Evolutionary conservation across 2,888 invertebrate species (phyloP).

Genomic region (Rosalia funebris): DNA sequence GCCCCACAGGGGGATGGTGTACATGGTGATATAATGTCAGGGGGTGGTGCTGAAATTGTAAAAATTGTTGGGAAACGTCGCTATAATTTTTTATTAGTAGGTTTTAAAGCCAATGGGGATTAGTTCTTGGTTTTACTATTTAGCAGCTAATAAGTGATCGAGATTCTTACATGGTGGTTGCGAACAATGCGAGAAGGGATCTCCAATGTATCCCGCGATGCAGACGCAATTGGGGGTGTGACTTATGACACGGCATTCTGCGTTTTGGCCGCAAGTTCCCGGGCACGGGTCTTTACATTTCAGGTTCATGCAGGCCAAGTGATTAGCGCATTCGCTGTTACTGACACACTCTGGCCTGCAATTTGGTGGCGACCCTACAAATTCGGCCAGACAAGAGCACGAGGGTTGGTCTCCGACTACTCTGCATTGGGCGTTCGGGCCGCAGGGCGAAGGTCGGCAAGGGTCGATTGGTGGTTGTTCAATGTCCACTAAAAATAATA

Average conservation of each 20-base stretch:
- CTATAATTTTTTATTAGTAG: conserved; percentile 6
- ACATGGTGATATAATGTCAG: conserved; percentile 67
- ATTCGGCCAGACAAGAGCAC: conserved; percentile 72
- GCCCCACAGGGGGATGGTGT: conserved; percentile 77
- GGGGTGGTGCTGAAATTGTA: conserved; percentile 49
- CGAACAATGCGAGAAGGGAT: conserved; percentile 74
- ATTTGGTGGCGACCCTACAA: conserved; percentile 74
- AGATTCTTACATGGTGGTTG: conserved; percentile 45
- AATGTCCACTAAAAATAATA: too few relatives aligned
- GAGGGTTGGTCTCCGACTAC: conserved; percentile 67
- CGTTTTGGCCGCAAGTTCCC: conserved; percentile 79
- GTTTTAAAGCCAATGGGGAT: conserved; percentile 25
- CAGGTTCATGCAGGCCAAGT: conserved; percentile 77
- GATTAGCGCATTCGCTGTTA: conserved; percentile 76
- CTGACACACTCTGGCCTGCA: conserved; percentile 80
- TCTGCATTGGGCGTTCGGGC: conserved; percentile 71
- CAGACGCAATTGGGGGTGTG: conserved; percentile 78
- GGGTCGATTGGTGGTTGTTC: conserved; percentile 63
- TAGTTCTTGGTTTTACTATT: conserved; percentile 31
- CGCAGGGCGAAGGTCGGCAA: conserved; percentile 79
- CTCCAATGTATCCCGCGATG: conserved; percentile 67
- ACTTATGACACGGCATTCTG: conserved; percentile 77
- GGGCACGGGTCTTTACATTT: conserved; percentile 82
- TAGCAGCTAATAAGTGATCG: conserved; percentile 34
- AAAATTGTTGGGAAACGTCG: conserved; percentile 27